Evolutionary conservation across 2,888 invertebrate genomes (phyloP), one percentile per base, ranked within the genome.

Genomic region (Salpingus planirostris): DNA sequence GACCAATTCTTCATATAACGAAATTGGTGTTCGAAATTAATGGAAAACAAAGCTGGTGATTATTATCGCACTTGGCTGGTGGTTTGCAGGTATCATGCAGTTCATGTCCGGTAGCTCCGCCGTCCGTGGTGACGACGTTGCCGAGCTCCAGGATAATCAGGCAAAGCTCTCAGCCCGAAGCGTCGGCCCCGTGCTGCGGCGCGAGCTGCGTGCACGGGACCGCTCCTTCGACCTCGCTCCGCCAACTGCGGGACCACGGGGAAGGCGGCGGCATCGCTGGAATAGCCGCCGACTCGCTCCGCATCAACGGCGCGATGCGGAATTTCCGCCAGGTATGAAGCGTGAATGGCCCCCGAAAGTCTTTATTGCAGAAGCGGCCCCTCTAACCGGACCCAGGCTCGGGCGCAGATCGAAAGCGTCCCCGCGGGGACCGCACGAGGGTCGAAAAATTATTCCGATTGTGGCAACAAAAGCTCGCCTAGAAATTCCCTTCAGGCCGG

Each of bases 241-340:
- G 89, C 56, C 89, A 90, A 63, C 71, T 90, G 33, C 74, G 86
- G 47, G 69, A 70, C 51, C 62, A 64, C 47, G 58, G 59, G 29
- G 84, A 84, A 69, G 80, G 80, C 25, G 89, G 80, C 26, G 89
- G 88, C 46, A 87, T 95, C 44, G 92, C 92, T 27, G 90, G 90
- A 60, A 95, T 96, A 55, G 95, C 93, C 12, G 91, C 91, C 29
- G 95, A 95, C 68, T 92, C 92, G 36, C 76, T 95, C 52, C 76
- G 93, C 57, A 90, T 95, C 68, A 95, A 93, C 69, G 96, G 95
- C 44, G 93, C 92, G 56, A 89, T 95, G 76, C 77, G 91, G 52
- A 91, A 90, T 62, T 93, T 95, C 69, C 90, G 89, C 68, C 92
- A 93, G 83, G 90, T 90, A 76, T 57, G 63, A 54, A 43, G 36